A percentile compares a stretch with the other conserved stretches of the same genome.
phyloP scores from a whole-genome alignment of 2,888 invertebrate species.

The Drosophila kanekoi region DNA sequence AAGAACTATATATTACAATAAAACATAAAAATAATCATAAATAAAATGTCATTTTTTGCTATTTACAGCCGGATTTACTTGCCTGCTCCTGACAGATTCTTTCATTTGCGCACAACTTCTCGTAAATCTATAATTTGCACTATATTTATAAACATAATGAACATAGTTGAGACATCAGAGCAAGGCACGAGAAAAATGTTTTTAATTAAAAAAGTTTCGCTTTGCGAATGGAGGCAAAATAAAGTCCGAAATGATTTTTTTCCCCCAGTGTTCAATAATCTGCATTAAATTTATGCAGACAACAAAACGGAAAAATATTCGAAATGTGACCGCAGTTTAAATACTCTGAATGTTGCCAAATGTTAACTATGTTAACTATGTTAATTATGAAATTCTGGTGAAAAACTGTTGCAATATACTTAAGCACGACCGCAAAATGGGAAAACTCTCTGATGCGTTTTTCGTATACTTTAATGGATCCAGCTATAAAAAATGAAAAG shows the following conservation, averaged over 20 bases:
- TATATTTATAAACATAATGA: background rate
- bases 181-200: background rate
- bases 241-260: background rate
- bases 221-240: constrained; percentile 3
- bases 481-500: background rate
- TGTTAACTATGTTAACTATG: background rate
- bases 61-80: background rate
- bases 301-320: background rate
- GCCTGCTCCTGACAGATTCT: too few relatives aligned
- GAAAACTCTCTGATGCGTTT: too few relatives aligned
- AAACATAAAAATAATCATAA: background rate
- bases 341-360: constrained; percentile 1
- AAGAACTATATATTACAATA: constrained; percentile 1
- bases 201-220: constrained; percentile 38
- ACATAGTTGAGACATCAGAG: constrained; percentile 1
- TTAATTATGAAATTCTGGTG: too few relatives aligned
- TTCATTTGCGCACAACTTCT: background rate
- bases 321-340: background rate
- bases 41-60: background rate
- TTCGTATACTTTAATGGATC: background rate
- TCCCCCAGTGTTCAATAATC: constrained; percentile 4
- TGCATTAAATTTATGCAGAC: constrained; percentile 10
- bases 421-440: too few relatives aligned
- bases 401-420: too few relatives aligned
- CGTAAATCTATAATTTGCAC: background rate